Base-by-base conservation (phyloP, 2,888 invertebrate species). In the Pomacea canaliculata region DNA sequence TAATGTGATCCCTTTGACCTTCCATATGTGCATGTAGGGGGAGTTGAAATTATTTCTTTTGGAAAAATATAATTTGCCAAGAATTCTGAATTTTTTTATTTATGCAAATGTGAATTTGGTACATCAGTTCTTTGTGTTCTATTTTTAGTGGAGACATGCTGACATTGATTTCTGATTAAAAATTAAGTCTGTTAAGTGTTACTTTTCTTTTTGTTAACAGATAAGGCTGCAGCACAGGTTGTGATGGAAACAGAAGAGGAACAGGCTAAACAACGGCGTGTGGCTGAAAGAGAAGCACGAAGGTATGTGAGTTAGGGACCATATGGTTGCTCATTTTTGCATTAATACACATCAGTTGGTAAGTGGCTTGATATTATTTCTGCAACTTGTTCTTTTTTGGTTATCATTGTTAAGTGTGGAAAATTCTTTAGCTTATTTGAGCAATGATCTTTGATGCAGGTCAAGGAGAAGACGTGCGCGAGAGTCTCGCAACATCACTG, bases 231-330 rank as follows among this genome's bases (percentile, higher is more conserved):
- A 66, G 75, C 76, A 19, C 82, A 83, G 71, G 81, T 87, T 37
- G 80, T 85, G 48, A 79, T 82, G 71, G 83, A 82, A n/a, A 82
- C 81, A 60, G 76, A 77, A 23, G 86, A 85, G 66, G 85, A 84
- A 62, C 83, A 84, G 51, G 82, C 83, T 49, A 85, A 85, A 77
- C 89, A 89, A 37, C 93, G 97, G 49, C 93, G 97, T 80, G 94
- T 95, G 19, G 97, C 97, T 2, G 97, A 97, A 91, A 93, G 97
- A 72, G 97, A 97, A 92, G 97, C 97, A 0, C 92, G 98, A 84
- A 88, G 91, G 91, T 90, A 83, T 73, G 80, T 68, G 9, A 9
- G 51, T 56, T 37, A 37, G 37, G 37, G 37, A 5, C 37, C 37
- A 37, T 37, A 37, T 1, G 37, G 37, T 3, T 5, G 5, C 37